These are phyloP conservation scores for Lanistes nyassanus DNA, from an alignment of 1,140 invertebrate genomes.

Conservation along the genomic window DNA sequence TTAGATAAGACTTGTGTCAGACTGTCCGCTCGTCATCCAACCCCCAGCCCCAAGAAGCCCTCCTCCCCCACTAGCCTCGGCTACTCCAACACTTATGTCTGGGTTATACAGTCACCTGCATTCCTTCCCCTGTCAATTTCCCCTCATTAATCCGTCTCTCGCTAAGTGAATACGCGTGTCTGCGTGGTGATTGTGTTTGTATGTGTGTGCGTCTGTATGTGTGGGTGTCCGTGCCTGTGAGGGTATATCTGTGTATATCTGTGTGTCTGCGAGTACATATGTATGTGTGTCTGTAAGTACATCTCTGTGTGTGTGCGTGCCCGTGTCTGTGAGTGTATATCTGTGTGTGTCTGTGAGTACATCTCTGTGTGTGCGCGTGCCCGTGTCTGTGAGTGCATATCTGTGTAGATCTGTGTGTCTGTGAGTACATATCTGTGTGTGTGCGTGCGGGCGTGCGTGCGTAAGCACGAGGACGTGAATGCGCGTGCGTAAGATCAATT, in stretches of 20 bases:
- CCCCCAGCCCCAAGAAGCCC: too few species aligned
- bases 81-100: too few species aligned
- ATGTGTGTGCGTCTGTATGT: conserved; percentile 1
- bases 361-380: conserved; percentile 8
- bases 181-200: not conserved
- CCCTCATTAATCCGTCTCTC: too few species aligned
- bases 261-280: not conserved
- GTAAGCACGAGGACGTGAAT: not conserved
- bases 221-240: not conserved
- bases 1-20: too few species aligned
- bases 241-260: not conserved
- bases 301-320: not conserved
- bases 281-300: not conserved
- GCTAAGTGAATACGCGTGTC: not conserved
- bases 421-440: conserved; percentile 5
- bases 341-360: not conserved
- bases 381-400: not conserved
- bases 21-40: too few species aligned
- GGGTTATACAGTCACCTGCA: too few species aligned
- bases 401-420: not conserved
- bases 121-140: too few species aligned
- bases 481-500: too few species aligned
- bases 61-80: too few species aligned
- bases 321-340: too few species aligned
- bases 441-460: not conserved